Base-by-base conservation (phyloP, 2,113 vertebrate genomes). In the Chionomys nivalis region DNA sequence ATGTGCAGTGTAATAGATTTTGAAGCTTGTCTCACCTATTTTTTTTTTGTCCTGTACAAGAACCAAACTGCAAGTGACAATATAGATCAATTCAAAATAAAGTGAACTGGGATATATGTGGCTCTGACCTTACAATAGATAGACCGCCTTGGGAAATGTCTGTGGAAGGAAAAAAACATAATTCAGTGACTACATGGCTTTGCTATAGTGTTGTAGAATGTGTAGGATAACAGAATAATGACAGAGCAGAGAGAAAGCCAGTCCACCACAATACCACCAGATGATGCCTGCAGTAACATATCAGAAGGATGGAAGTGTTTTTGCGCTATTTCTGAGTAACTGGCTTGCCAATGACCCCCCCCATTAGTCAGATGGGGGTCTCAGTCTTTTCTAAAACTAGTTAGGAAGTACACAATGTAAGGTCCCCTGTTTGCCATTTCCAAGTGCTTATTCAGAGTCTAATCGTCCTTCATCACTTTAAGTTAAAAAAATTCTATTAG, bases 81-180 rank as follows among this genome's bases (percentile, higher is more conserved):
- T 75, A 93, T 42, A 63, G 55, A 96, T 94, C 31, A n/a, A 82
- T 63, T 73, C 23, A 68, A 93, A 91, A 47, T 77, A 87, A 97
- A 63, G 33, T 28, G n/a, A 68, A 4, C 26, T 21, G 66, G 16
- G 31, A 76, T 79, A 21, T 63, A 58, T 89, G 47, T 1, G 4
- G 4, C 42, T 86, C 63, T 86, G 63, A 79, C 39, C 52, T 87
- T 79, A 81, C 11, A 83, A 33, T 87, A 31, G 24, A 94, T 49
- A 11, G 2, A 19, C 19, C 72, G 42, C 28, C 36, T 70, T 86
- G 66, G 44, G 44, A 90, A 82, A 92, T 78, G 44, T 65, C 58
- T 94, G 33, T 86, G 95, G 36, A 93, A 39, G 65, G 61, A 49
- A 68, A 52, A 17, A 58, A 58, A 19, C 76, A 93, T 31, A 88